A percentile compares a stretch with the other conserved stretches of the same genome.
Conservation (phyloP, 2,113 vertebrate genomes). For the Scolopax mira region DNA sequence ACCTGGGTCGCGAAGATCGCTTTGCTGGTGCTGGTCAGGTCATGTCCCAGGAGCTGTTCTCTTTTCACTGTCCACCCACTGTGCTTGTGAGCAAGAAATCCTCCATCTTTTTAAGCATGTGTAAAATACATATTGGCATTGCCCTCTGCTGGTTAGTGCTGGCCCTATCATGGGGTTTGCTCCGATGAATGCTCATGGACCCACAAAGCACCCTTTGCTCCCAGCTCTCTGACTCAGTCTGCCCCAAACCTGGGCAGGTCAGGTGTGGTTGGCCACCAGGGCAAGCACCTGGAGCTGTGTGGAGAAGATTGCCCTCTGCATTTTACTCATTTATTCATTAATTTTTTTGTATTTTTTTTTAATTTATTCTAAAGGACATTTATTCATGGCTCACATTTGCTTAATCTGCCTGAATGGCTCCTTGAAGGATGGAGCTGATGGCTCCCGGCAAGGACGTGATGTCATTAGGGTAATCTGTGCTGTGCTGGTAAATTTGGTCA, state of each 20-base stretch:
- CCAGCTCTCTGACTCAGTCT: not conserved
- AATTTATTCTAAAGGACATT: not conserved
- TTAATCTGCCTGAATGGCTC: not conserved
- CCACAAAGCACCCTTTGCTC: not conserved
- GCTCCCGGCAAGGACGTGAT: fast-evolving
- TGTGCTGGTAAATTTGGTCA: not conserved
- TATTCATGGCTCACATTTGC: not conserved
- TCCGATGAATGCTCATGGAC: fast-evolving
- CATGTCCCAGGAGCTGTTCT: not conserved
- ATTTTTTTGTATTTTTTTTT: not conserved
- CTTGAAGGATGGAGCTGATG: not conserved
- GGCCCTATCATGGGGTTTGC: fast-evolving
- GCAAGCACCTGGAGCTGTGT: not conserved
- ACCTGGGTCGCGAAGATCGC: not conserved
- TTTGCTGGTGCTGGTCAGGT: not conserved
- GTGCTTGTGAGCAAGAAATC: not conserved
- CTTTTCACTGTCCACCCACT: fast-evolving
- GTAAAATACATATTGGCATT: not conserved
- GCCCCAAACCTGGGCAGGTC: not conserved
- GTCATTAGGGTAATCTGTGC: not conserved
- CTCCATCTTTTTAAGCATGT: too few species aligned
- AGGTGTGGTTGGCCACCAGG: fast-evolving
- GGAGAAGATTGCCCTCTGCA: not conserved
- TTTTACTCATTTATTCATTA: not conserved
- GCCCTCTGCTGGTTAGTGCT: not conserved